Conservation (phyloP, 2,113 vertebrate species). For the Chloropsis hardwickii region DNA sequence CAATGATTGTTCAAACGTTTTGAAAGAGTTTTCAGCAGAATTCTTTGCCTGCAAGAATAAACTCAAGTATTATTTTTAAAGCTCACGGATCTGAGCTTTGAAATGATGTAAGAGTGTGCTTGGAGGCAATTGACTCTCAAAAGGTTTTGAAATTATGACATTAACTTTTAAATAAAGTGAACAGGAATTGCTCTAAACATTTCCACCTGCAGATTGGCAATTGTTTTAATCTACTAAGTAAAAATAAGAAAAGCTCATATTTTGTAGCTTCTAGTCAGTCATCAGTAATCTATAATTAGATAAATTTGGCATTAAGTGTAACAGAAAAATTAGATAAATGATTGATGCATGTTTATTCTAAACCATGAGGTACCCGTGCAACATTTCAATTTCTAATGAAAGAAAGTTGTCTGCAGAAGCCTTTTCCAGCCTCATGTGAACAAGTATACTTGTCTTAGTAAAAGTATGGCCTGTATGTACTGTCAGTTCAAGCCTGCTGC, state of each 20-base stretch:
- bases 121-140: slow-evolving; percentile 7
- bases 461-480: background rate
- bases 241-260: background rate
- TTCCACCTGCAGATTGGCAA: slow-evolving; percentile 5
- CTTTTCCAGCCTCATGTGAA: background rate
- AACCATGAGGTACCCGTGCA: background rate
- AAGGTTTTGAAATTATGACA: slow-evolving; percentile 9
- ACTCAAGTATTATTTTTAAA: slow-evolving; percentile 47
- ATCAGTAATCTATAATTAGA: background rate
- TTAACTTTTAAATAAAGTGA: slow-evolving; percentile 33
- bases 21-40: slow-evolving; percentile 6
- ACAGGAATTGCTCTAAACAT: slow-evolving; percentile 3
- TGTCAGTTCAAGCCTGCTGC: background rate
- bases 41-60: background rate
- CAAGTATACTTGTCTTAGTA: background rate
- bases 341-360: background rate
- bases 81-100: slow-evolving; percentile 17
- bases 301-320: background rate
- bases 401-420: background rate
- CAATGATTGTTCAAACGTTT: background rate
- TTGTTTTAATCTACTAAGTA: slow-evolving; percentile 24
- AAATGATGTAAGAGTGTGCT: slow-evolving; percentile 4
- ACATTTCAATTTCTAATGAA: background rate
- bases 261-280: background rate
- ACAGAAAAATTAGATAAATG: background rate